Evolutionary conservation across 2,797 vertebrate genomes (phyloP), one percentile per base, ranked within the genome.

Genomic region (Jordanella pulchra): DNA sequence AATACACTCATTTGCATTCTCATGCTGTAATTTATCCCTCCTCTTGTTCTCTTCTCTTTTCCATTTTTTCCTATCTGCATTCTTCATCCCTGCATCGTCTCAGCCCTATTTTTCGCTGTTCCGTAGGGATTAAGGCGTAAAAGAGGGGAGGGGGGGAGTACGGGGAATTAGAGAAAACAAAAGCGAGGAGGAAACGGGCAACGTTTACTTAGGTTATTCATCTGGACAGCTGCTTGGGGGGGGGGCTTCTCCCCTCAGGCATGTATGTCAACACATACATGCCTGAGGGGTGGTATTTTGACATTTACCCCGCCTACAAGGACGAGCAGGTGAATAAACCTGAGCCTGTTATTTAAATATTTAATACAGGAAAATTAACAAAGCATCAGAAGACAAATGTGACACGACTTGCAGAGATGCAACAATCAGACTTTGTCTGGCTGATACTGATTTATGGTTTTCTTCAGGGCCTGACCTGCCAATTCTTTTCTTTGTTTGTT

Each of bases 201-300:
- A 65, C 89, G 88, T 93, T 87, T 89, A 93, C 87, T 92, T 78
- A 81, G 83, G 83, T 80, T 78, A 87, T 81, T 87, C 88, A 90
- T 90, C 86, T 80, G 87, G 85, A 85, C 88, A 27, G 21, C 76
- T 79, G 81, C 75, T 80, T 74, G 69, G 86, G 73, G 73, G 65
- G 45, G 70, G 85, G 74, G 73, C 65, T 18, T 5, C 56, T 35
- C 21, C 58, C 58, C 58, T 39, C 32, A 39, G 58, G 58, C 58
- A 39, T 76, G 55, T 78, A 79, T 83, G 78, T 82, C 79, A 68
- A 21, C 75, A 74, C 67, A 63, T 80, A 70, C 72, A 81, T 77
- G 78, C 71, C 81, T 81, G 17, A 67, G 77, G 86, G 72, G 67
- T 65, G 67, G 35, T 88, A 83, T 91, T 91, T 91, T 65, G 67